Evolutionary conservation across 2,797 vertebrate species (phyloP), one percentile per base, ranked within the genome.

Genomic region (Coreius guichenoti): DNA sequence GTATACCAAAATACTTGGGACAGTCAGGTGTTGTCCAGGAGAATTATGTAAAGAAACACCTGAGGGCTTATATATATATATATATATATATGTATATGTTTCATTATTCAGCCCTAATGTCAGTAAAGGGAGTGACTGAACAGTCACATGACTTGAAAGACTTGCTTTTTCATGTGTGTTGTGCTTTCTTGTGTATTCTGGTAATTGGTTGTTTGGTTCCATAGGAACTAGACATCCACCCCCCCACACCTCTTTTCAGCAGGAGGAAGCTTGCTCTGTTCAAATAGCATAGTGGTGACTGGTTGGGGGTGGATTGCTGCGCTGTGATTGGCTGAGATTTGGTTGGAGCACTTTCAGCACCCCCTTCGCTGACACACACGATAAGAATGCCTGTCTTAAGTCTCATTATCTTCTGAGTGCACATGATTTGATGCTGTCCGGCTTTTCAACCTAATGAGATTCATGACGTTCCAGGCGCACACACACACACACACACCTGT

Each of bases 161-260:
- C 77, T 54, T 80, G 58, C 58, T 78, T 73, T 76, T 80, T 63
- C 86, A 82, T 86, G 67, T 83, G 68, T 88, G 45, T 88, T 82
- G 68, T 49, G 83, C 81, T 80, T 80, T 47, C 89, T 89, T 87
- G 67, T 87, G 80, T 89, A 68, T 89, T 86, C 58, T 65, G 29
- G 69, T 86, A 90, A 86, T 87, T 83, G 87, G 86, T 90, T 87
- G 86, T 89, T 86, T 65, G 91, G 91, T 94, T 86, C 91, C 91
- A 93, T 94, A 88, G 92, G 90, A 94, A 93, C 92, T 61, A 84
- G 80, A 82, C 87, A 84, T 73, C 81, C 88, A 19, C 39, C 70
- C 85, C 73, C 54, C 84, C 65, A 12, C 21, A 77, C 80, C 84
- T 82, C 85, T 70, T 89, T 79, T 89, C 67, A 85, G 49, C 45